A percentile compares a stretch with the other conserved stretches of the same genome.
These are phyloP conservation scores for Sakesphorus luctuosus DNA, from an alignment of 2,113 vertebrate genomes.

Conservation along the genomic window DNA sequence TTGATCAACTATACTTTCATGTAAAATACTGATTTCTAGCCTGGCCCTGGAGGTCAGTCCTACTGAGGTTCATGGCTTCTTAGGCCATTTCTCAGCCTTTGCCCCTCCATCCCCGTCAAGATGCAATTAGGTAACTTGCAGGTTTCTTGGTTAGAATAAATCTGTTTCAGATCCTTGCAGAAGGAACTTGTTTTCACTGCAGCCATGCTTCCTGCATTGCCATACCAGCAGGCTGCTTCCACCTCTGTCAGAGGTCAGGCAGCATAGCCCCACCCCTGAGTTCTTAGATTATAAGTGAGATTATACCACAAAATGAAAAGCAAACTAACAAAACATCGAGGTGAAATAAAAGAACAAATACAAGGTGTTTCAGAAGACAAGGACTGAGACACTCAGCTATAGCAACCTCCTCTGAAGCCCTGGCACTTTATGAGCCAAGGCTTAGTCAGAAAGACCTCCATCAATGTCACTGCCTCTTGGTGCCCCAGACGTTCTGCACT, in stretches of 20 bases:
- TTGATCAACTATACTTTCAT: background rate
- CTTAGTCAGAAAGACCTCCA: background rate
- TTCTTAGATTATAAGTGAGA: background rate
- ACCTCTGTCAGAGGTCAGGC: background rate
- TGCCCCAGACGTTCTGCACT: background rate
- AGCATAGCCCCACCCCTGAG: background rate
- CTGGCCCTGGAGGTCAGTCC: background rate
- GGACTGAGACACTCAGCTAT: background rate
- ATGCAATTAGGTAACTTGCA: background rate
- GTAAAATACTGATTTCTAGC: background rate
- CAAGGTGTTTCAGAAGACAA: background rate
- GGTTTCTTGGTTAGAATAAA: background rate
- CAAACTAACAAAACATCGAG: background rate
- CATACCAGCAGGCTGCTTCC: background rate
- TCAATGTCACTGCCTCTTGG: background rate
- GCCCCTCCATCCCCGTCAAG: background rate
- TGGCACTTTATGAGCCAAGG: accelerated
- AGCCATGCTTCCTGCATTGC: background rate
- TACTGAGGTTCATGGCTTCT: background rate
- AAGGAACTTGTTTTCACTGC: background rate
- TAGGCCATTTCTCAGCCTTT: background rate
- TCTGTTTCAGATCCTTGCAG: background rate
- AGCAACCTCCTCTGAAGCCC: background rate
- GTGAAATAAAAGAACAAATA: background rate
- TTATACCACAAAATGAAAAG: background rate